Conservation (phyloP, 2,797 vertebrate species). For the Rallus crepitans region DNA sequence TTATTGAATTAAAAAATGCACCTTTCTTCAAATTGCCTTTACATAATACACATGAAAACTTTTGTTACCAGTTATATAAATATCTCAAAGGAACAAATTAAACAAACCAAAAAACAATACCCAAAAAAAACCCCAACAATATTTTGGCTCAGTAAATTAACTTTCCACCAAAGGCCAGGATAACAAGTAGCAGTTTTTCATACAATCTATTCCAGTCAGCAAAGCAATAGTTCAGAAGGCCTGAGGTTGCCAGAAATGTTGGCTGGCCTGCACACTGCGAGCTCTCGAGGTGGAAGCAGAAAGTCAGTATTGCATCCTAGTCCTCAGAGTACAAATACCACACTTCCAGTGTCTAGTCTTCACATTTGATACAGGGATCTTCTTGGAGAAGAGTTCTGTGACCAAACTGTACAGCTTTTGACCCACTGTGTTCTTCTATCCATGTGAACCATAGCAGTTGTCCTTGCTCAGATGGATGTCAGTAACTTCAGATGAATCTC, state of each 20-base stretch:
- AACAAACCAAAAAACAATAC: too few relatives aligned
- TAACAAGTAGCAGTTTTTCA: neutral
- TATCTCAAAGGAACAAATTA: neutral
- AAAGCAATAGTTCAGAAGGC: neutral
- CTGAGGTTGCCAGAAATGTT: neutral
- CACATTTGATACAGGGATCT: neutral
- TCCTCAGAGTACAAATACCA: neutral
- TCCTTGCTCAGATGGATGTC: neutral
- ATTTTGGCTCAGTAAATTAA: constrained; percentile 57
- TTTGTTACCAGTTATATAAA: neutral
- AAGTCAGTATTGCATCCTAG: neutral
- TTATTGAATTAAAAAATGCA: constrained; percentile 47
- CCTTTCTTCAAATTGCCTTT: neutral
- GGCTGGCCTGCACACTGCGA: neutral
- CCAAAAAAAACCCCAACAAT: neutral
- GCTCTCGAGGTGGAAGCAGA: neutral
- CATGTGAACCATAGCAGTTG: accelerated
- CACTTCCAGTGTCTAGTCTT: neutral
- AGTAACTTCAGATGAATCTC: neutral
- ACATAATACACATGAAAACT: neutral
- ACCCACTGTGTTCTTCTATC: neutral
- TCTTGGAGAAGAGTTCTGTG: neutral
- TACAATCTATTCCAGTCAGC: neutral
- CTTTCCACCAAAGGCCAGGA: neutral
- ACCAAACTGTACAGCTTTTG: neutral